Percentiles rank a stretch among this genome's conserved stretches.
Conservation (phyloP, 1,140 invertebrate genomes). For the Uloborus diversus region DNA sequence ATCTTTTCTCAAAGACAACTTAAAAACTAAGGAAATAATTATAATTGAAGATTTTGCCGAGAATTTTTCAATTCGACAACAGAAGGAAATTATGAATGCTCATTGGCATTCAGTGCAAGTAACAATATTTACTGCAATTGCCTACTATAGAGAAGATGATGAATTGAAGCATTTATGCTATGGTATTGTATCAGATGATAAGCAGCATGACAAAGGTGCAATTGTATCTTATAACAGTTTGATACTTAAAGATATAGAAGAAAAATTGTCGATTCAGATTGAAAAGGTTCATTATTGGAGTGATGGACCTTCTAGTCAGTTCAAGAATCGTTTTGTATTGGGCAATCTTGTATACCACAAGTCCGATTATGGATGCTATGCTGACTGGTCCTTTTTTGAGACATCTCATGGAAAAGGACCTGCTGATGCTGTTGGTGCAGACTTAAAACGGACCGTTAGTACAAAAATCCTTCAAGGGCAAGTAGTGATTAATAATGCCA, state of each 20-base stretch:
- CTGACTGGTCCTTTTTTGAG: not conserved
- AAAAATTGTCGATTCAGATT: not conserved
- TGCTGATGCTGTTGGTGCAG: too few species aligned
- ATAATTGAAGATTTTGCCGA: not conserved
- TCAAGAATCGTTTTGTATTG: too few species aligned
- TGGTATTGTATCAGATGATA: too few species aligned
- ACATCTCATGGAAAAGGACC: not conserved
- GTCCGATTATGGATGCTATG: too few species aligned
- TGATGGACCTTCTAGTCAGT: not conserved
- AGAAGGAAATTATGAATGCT: not conserved
- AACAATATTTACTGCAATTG: not conserved
- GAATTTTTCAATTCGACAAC: not conserved
- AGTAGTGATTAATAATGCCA: not conserved
- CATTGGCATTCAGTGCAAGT: not conserved
- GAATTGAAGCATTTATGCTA: too few species aligned
- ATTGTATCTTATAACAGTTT: too few species aligned
- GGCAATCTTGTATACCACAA: too few species aligned
- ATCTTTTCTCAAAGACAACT: not conserved
- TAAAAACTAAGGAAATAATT: not conserved
- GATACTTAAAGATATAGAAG: too few species aligned
- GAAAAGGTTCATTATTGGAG: not conserved
- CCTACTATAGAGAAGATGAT: not conserved
- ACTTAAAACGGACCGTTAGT: not conserved
- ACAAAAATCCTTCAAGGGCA: not conserved
- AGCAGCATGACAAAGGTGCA: too few species aligned